Percentiles rank a stretch among this genome's conserved stretches.
phyloP scores from a whole-genome alignment of 37 sponge, comb jelly and placozoan genomes.

The Ianthella basta region DNA sequence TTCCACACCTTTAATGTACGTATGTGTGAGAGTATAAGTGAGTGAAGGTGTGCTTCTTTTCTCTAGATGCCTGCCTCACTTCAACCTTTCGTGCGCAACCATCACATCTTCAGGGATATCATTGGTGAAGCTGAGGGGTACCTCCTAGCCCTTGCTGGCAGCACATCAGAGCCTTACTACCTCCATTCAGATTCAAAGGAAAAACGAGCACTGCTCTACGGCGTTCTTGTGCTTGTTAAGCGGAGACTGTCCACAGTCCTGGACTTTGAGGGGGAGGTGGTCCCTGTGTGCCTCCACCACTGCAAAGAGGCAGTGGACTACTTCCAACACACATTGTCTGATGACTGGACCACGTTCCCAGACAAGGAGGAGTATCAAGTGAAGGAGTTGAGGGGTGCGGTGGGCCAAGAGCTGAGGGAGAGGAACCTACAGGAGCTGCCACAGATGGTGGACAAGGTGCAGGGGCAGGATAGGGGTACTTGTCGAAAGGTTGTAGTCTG shows the following conservation, averaged over 20 bases:
- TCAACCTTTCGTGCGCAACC: too few species aligned
- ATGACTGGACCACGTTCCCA: neutral
- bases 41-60: neutral
- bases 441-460: slow-evolving; percentile 64
- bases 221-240: neutral
- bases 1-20: too few species aligned
- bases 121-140: neutral
- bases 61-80: too few species aligned
- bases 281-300: neutral
- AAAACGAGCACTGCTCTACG: neutral
- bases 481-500: too few species aligned
- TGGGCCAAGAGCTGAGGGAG: slow-evolving; percentile 53
- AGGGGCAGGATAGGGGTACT: too few species aligned
- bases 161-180: slow-evolving; percentile 9
- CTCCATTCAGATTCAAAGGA: slow-evolving; percentile 13
- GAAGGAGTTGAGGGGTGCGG: slow-evolving; percentile 47
- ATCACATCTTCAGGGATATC: neutral
- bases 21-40: too few species aligned
- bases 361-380: neutral
- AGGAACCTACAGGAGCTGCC: slow-evolving; percentile 48
- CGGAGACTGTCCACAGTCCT: neutral
- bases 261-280: neutral
- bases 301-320: neutral
- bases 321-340: neutral
- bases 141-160: neutral